Evolutionary conservation across 2,888 invertebrate species (phyloP), one percentile per base, ranked within the genome.

Genomic region (Cryptus viduatorius): DNA sequence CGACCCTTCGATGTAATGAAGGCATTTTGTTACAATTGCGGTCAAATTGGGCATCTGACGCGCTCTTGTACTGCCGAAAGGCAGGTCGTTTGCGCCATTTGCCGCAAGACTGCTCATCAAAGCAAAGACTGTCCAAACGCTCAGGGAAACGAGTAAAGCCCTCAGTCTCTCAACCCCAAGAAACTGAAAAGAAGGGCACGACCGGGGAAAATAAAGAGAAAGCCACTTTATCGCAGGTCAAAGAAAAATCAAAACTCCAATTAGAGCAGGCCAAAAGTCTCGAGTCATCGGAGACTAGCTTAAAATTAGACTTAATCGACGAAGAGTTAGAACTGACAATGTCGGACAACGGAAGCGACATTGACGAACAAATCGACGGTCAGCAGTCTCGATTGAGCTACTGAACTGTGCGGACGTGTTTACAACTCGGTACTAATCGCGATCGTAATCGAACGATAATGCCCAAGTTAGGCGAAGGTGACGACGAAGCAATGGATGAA

Each of bases 141-240:
- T 16, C 71, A 77, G 85, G 85, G 85, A 81, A 83, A 85, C 80
- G 78, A 68, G 46, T 44, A 80, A 53, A n/a, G 75, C 83, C 80
- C 56, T 14, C 83, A 82, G 76, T 67, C 42, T 72, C 67, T n/a
- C 29, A 56, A 14, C 79, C 83, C 83, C 82, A 31, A 42, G 37
- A n/a, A 16, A 68, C 59, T 79, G 82, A 56, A n/a, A 14, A 4
- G 12, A 48, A 56, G 78, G 78, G 65, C 64, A 16, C 4, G 44
- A 24, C 46, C 19, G 67, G 16, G 67, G 67, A 10, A 16, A 44
- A 46, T 5, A 53, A 53, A 8, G 16, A 16, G 1, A 16, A 16
- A 16, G 7, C n/a, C 3, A 16, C 0, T 8, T 53, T 53, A 16
- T 12, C 12, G 14, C 12, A 50, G 50, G 16, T 19, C 4, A 19